Evolutionary conservation across 2,113 vertebrate species (phyloP).

Genomic region (Speoplatyrhinus poulsoni): DNA sequence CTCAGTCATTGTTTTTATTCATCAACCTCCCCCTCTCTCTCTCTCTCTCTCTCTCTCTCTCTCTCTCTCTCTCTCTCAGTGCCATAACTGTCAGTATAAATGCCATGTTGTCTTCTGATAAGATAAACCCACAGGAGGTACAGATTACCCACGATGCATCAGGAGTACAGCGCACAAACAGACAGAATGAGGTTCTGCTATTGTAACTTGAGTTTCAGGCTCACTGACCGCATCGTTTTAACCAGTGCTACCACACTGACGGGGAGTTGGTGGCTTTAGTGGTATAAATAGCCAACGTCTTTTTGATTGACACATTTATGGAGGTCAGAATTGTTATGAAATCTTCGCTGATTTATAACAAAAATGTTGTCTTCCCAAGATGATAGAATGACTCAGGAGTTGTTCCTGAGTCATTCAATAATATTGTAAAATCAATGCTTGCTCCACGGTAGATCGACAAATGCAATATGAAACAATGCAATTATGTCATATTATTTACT

Average conservation of each 20-base stretch:
- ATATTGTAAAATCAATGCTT: too few species aligned
- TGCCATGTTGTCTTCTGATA: slow-evolving; percentile 57
- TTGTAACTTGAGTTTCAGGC: slow-evolving; percentile 19
- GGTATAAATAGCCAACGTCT: slow-evolving; percentile 20
- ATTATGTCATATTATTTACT: slow-evolving; percentile 6
- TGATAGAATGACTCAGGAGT: too few species aligned
- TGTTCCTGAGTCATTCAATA: too few species aligned
- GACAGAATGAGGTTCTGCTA: slow-evolving; percentile 52
- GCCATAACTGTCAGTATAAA: slow-evolving; percentile 57
- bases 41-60: not conserved
- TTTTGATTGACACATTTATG: too few species aligned
- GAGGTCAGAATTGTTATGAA: too few species aligned
- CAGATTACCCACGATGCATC: slow-evolving; percentile 70
- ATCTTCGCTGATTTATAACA: too few species aligned
- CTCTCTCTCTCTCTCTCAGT: slow-evolving; percentile 9
- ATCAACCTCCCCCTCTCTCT: not conserved
- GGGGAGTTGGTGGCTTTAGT: not conserved
- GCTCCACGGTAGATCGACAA: too few species aligned
- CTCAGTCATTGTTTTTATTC: not conserved
- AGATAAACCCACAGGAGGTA: slow-evolving; percentile 58
- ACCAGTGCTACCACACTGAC: slow-evolving; percentile 26
- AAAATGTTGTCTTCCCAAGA: too few species aligned
- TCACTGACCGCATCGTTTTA: slow-evolving; percentile 33
- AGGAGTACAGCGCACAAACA: slow-evolving; percentile 33
- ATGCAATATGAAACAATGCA: not conserved